Percentiles rank a stretch among this genome's conserved stretches.
phyloP scores from a whole-genome alignment of 2,888 invertebrate genomes.

The Ornithoptera priamus region DNA sequence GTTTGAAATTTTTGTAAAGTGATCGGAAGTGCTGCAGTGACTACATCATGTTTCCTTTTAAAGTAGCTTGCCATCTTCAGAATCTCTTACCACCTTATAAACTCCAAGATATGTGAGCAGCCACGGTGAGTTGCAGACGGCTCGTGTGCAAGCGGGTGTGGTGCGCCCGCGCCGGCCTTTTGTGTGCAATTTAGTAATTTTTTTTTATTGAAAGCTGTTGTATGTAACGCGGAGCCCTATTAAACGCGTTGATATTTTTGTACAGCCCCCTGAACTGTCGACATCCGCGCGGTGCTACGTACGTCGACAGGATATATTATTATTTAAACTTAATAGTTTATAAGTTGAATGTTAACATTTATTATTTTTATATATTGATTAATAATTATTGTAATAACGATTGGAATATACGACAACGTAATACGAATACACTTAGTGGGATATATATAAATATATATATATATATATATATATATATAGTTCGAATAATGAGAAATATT shows the following conservation, averaged over 20 bases:
- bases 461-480: constrained; percentile 37
- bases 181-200: constrained; percentile 70
- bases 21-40: not conserved
- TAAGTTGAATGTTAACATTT: constrained; percentile 49
- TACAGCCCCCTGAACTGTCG: constrained; percentile 27
- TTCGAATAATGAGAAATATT: constrained; percentile 50
- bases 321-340: constrained; percentile 54
- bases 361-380: constrained; percentile 36
- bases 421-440: constrained; percentile 44
- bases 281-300: constrained; percentile 65
- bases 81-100: too few species aligned
- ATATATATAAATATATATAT: constrained; percentile 36
- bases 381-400: constrained; percentile 29
- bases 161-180: constrained; percentile 38
- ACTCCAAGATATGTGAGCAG: too few species aligned
- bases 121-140: not conserved
- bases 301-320: constrained; percentile 61
- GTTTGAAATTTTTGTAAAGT: constrained; percentile 15
- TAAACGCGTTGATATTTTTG: constrained; percentile 30
- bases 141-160: not conserved
- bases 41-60: not conserved
- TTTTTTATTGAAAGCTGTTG: constrained; percentile 57
- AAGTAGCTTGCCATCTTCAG: too few species aligned
- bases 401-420: constrained; percentile 44
- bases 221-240: constrained; percentile 39